Evolutionary conservation across 2,888 invertebrate genomes (phyloP), one percentile per base, ranked within the genome.

Genomic region (Smittia sp.): DNA sequence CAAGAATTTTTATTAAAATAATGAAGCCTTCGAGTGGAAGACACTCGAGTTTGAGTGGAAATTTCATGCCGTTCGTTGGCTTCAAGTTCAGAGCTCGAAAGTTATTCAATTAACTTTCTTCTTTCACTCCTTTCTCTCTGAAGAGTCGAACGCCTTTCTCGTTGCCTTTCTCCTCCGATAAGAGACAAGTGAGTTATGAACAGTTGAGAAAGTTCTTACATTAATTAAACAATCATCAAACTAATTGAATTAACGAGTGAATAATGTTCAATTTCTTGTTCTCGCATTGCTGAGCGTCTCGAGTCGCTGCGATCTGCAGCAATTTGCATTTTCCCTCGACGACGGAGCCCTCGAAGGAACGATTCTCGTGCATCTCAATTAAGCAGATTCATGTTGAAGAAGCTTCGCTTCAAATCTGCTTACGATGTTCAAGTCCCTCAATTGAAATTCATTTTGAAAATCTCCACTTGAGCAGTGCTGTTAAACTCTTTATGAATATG

Each of bases 141-240:
- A n/a, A 32, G 32, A 32, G 32, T 32, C 32, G 6, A 58, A 58
- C 18, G 22, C 20, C 46, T 20, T 58, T 22, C 2, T 38, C 11
- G 38, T 11, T 9, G 11, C 11, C 38, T 38, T 11, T 58, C 20
- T 22, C 22, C 22, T 58, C 3, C 58, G 20, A 58, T 58, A 58
- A 7, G 22, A 58, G n/a, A 18, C 58, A 58, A n/a, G 58, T 58
- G 58, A 58, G n/a, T 58, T 58, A 58, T 58, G 58, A 58, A 58
- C 58, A 58, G 58, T 22, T 22, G 22, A 18, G 22, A 58, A 58
- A 7, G 7, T 58, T 58, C 58, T 58, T 58, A 7, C 58, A 58
- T 58, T 58, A 58, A 58, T 22, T 58, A 58, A 58, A 58, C 58
- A 58, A 58, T 58, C 58, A 58, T 22, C 20, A 58, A 58, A 58